A percentile compares a stretch with the other conserved stretches of the same genome.
Conservation (phyloP, 2,113 vertebrate genomes). For the Jacana jacana region DNA sequence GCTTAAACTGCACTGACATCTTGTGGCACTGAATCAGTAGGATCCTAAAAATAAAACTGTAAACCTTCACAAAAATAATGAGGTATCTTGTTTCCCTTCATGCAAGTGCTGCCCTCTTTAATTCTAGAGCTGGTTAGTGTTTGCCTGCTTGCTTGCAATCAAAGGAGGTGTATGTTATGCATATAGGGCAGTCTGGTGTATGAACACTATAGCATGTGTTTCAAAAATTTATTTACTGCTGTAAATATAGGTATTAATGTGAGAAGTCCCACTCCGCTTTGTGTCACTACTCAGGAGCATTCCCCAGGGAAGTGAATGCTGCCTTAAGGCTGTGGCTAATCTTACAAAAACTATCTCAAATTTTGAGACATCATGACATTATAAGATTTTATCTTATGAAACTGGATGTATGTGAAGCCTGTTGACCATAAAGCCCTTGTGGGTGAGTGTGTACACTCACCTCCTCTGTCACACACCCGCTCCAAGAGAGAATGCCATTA, state of each 20-base stretch:
- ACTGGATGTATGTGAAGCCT: background rate
- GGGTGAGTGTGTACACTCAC: background rate
- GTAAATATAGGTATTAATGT: background rate
- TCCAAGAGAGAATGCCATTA: background rate
- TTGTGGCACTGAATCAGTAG: conserved; percentile 69
- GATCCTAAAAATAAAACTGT: background rate
- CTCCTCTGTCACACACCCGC: background rate
- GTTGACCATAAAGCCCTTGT: background rate
- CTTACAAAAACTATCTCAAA: background rate
- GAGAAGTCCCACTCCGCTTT: background rate
- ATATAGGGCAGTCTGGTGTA: too few relatives aligned
- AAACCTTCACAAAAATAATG: background rate
- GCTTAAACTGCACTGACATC: conserved; percentile 82
- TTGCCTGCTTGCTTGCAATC: background rate
- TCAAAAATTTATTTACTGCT: background rate
- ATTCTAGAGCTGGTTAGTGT: rapidly evolving
- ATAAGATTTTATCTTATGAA: background rate
- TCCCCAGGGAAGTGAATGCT: background rate
- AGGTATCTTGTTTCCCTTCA: background rate
- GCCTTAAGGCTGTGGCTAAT: background rate
- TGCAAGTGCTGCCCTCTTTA: background rate
- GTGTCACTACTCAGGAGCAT: background rate
- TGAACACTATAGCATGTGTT: background rate
- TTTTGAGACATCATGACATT: background rate
- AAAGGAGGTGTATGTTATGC: background rate